Conservation (phyloP, 92 coral and sea anemone species). For the Metridium senile region DNA sequence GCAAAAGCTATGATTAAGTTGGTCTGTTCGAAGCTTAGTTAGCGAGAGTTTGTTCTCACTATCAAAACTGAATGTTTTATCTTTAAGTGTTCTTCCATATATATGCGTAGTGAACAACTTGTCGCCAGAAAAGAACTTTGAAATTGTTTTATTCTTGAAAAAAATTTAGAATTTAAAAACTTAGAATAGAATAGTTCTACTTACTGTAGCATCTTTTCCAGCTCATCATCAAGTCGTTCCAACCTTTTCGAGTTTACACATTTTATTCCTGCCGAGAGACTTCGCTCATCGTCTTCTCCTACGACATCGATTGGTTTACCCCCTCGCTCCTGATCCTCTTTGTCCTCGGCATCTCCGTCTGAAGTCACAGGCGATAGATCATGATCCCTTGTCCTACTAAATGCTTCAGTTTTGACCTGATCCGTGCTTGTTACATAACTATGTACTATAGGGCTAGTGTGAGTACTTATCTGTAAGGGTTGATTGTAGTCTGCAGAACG, state of each 20-base stretch:
- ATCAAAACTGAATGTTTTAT: too few relatives aligned
- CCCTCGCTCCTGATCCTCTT: conserved; percentile 25
- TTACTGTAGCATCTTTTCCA: conserved; percentile 98
- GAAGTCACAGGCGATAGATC: conserved; percentile 39
- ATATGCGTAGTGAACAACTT: too few relatives aligned
- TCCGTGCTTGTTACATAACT: conserved; percentile 8
- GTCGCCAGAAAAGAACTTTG: too few relatives aligned
- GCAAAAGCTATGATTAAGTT: too few relatives aligned
- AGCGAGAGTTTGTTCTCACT: too few relatives aligned
- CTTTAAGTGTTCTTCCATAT: too few relatives aligned
- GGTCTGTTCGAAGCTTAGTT: too few relatives aligned
- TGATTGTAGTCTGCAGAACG: conserved; percentile 79
- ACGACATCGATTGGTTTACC: conserved; percentile 34
- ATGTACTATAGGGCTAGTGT: conserved; percentile 5
- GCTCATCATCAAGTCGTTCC: conserved; percentile 84
- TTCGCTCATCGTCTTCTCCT: conserved; percentile 44
- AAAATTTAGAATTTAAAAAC: too few relatives aligned
- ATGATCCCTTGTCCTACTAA: conserved; percentile 16
- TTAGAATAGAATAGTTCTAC: conserved; percentile 17
- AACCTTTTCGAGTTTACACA: conserved; percentile 43
- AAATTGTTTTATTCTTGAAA: too few relatives aligned
- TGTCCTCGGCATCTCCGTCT: conserved; percentile 41
- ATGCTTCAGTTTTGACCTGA: neutral
- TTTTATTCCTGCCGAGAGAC: conserved; percentile 30
- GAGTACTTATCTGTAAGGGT: conserved; percentile 22